Conservation (phyloP, 2,113 vertebrate species). For the zebrafish (Danio rerio) region GRCz12tu NC_133180.1:42809501-42810000, state of each 20-base stretch:
- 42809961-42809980: too few species aligned
- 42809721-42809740: background rate
- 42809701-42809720: background rate
- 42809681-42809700: background rate
- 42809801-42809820: too few species aligned
- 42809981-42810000: too few species aligned
- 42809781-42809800: too few species aligned
- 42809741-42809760: background rate
- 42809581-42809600: background rate
- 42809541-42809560: background rate
- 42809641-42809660: constrained; percentile 6
- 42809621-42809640: background rate
- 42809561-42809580: background rate
- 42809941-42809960: too few species aligned
- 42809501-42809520: background rate
- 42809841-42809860: background rate
- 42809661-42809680: background rate
- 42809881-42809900: too few species aligned
- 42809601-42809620: constrained; percentile 11
- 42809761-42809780: background rate
- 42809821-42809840: background rate
- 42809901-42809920: too few species aligned
- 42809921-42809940: too few species aligned
- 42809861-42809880: too few species aligned
- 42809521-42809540: background rate